Conservation (phyloP, 2,797 vertebrate genomes). For the Xenentodon cancila region DNA sequence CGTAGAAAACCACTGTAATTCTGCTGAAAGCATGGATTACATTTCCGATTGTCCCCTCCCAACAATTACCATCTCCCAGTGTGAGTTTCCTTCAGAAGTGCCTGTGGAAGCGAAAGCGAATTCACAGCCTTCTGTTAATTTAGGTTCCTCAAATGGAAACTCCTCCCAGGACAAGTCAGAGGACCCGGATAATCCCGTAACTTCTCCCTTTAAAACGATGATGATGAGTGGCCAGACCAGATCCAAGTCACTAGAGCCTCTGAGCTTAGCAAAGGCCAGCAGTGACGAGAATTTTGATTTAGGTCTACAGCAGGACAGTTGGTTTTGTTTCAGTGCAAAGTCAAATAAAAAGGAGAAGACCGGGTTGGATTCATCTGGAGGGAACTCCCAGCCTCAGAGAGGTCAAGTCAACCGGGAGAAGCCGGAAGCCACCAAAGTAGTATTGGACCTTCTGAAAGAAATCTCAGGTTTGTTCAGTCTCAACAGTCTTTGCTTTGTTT, state of each 20-base stretch:
- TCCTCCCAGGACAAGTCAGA: constrained; percentile 49
- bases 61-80: constrained; percentile 58
- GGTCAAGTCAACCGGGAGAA: constrained; percentile 68
- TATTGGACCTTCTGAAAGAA: constrained; percentile 84
- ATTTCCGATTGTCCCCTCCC: constrained; percentile 35
- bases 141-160: constrained; percentile 17
- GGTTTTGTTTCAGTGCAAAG: constrained; percentile 27
- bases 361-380: constrained; percentile 44
- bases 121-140: constrained; percentile 8
- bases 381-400: constrained; percentile 44
- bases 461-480: constrained; percentile 78
- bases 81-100: constrained; percentile 29
- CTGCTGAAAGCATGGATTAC: constrained; percentile 15
- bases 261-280: constrained; percentile 46
- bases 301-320: constrained; percentile 22
- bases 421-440: constrained; percentile 78
- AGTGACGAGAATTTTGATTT: constrained; percentile 30
- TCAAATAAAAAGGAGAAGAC: constrained; percentile 67
- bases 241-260: constrained; percentile 68
- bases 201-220: constrained; percentile 65
- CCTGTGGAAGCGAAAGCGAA: constrained; percentile 24
- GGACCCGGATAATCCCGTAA: constrained; percentile 63
- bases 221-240: constrained; percentile 56
- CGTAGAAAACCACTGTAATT: constrained; percentile 27
- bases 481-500: too few species aligned